Conservation (phyloP, 1,140 invertebrate genomes). For the Drosophila gunungcola region DNA sequence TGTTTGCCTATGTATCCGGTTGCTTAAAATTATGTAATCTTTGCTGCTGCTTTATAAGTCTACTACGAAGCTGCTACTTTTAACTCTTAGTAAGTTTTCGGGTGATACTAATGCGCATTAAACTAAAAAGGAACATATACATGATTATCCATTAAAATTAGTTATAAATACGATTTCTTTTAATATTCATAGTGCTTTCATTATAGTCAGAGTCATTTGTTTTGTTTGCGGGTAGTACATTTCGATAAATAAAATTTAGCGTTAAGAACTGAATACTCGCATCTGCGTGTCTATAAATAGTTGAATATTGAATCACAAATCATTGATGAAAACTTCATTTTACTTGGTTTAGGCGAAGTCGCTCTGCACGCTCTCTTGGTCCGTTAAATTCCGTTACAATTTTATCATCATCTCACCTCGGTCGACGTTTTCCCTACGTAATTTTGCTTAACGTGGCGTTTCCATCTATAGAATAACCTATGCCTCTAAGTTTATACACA, state of each 20-base stretch:
- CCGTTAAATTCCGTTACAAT: constrained; percentile 81
- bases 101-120: constrained; percentile 75
- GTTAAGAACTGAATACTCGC: constrained; percentile 68
- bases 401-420: constrained; percentile 54
- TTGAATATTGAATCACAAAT: constrained; percentile 84
- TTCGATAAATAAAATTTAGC: constrained; percentile 70
- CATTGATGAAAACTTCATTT: constrained; percentile 83
- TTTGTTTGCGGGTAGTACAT: constrained; percentile 69
- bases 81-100: constrained; percentile 62
- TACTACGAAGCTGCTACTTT: constrained; percentile 77
- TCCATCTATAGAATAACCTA: constrained; percentile 65
- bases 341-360: constrained; percentile 80
- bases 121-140: constrained; percentile 84
- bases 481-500: constrained; percentile 70
- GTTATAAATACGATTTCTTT: constrained; percentile 62
- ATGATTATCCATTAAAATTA: constrained; percentile 77
- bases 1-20: constrained; percentile 40
- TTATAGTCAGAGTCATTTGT: constrained; percentile 82
- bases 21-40: constrained; percentile 63
- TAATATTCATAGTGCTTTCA: constrained; percentile 67
- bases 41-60: constrained; percentile 47
- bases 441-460: constrained; percentile 56
- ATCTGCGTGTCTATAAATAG: constrained; percentile 58
- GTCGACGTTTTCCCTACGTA: constrained; percentile 13
- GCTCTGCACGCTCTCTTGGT: constrained; percentile 82